Evolutionary conservation across 2,888 invertebrate genomes (phyloP).

Genomic region (Scaeva pyrastri): DNA sequence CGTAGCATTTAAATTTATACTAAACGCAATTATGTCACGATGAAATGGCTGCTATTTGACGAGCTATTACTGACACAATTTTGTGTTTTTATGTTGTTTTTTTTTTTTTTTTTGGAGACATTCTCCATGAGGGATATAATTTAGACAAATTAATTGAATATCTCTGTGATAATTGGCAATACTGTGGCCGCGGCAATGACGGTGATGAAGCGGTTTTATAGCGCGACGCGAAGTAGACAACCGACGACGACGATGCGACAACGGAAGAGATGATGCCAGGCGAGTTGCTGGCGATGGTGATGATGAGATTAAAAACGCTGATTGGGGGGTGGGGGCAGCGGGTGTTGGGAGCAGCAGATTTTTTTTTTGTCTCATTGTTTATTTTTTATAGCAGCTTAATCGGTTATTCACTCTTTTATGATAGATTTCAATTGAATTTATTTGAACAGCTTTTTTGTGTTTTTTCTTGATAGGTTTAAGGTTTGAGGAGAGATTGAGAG

Average conservation of each 20-base stretch:
- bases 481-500: not conserved
- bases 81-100: not conserved
- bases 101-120: conserved; percentile 22
- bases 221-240: not conserved
- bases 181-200: not conserved
- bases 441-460: conserved; percentile 44
- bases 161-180: conserved; percentile 69
- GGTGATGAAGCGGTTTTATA: not conserved
- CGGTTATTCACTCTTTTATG: conserved; percentile 68
- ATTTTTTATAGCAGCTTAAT: conserved; percentile 43
- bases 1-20: conserved; percentile 35
- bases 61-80: conserved; percentile 15
- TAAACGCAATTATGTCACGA: conserved; percentile 33
- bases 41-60: conserved; percentile 12
- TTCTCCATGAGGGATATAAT: conserved; percentile 46
- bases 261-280: conserved; percentile 20
- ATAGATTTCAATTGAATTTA: conserved; percentile 63
- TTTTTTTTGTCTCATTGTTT: conserved; percentile 25
- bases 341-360: not conserved
- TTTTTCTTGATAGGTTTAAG: too few relatives aligned
- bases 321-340: conserved; percentile 15
- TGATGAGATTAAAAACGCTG: conserved; percentile 49
- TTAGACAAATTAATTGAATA: conserved; percentile 65
- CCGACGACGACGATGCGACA: not conserved
- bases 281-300: conserved; percentile 19